Evolutionary conservation across 2,113 vertebrate genomes (phyloP), one percentile per base, ranked within the genome.

Genomic region (Pteropus alecto): DNA sequence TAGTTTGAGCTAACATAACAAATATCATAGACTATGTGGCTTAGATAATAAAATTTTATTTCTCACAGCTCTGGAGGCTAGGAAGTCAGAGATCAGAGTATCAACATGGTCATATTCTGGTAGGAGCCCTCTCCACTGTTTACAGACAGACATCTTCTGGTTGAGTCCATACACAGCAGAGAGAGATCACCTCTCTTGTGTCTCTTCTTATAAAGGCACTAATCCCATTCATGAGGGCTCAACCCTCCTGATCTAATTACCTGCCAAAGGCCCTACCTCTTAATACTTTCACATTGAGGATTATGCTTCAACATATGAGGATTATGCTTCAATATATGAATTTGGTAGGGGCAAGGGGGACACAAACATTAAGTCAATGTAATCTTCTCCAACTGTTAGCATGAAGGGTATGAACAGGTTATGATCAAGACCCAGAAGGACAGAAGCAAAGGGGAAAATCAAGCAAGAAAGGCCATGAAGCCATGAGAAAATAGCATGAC

Each of bases 21-120:
- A 51, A 58, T 58, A 77, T 3, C 6, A 33, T 38, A 24, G 60
- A 68, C 22, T 21, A 5, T n/a, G n/a, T 70, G 61, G 33, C 48
- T 90, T 90, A 90, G 84, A 77, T 61, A 95, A 84, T 41, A 94
- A 14, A 76, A 38, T 68, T 60, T 67, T 84, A 68, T 67, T 61
- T 94, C 35, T 54, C 60, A 68, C 2, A 77, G 61, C 70, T 84
- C 48, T 11, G 1, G 33, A 89, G 33, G 9, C 78, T 67, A 13
- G 19, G 10, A 74, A 84, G 24, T 51, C 73, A 58, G 60, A 90
- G 61, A 68, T 90, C 71, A 78, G 41, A 21, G 43, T 41, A 19
- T 15, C 26, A 51, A 22, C 28, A 90, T 51, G 21, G 33, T 33
- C 41, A 78, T 5, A 41, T 43, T 78, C 41, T n/a, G n/a, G 26